Evolutionary conservation across 2,888 invertebrate species (phyloP).

Genomic region (Habroteleia sp.): DNA sequence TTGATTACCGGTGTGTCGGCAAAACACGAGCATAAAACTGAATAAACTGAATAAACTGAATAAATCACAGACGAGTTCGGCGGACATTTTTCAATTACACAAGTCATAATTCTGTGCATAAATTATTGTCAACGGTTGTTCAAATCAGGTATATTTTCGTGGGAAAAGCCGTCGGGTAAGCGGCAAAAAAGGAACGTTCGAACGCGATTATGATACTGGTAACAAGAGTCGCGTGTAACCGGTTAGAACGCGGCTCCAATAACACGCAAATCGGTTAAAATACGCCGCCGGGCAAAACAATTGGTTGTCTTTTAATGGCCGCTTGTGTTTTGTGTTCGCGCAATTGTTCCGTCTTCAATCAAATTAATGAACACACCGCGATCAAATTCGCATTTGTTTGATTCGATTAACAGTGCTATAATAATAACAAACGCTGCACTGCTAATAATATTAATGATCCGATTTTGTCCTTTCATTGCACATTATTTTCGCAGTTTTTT

Average conservation of each 20-base stretch:
- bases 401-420: slow-evolving; percentile 17
- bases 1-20: too few relatives aligned
- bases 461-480: neutral
- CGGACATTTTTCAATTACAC: too few relatives aligned
- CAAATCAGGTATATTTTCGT: slow-evolving; percentile 30
- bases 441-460: slow-evolving; percentile 2
- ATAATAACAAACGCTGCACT: slow-evolving; percentile 2
- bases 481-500: slow-evolving; percentile 1
- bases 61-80: too few relatives aligned
- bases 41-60: slow-evolving; percentile 9
- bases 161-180: slow-evolving; percentile 18
- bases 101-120: slow-evolving; percentile 32
- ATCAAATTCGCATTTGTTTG: slow-evolving; percentile 13
- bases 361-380: slow-evolving; percentile 35
- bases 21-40: neutral
- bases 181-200: slow-evolving; percentile 40
- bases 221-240: slow-evolving; percentile 63
- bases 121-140: slow-evolving; percentile 41
- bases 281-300: slow-evolving; percentile 40
- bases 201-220: slow-evolving; percentile 55
- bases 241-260: slow-evolving; percentile 49
- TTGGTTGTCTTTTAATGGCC: slow-evolving; percentile 34
- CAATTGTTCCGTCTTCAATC: slow-evolving; percentile 38
- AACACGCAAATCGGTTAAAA: slow-evolving; percentile 60
- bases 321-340: slow-evolving; percentile 7